These are phyloP conservation scores for Pollenia griseotomentosa DNA, from an alignment of 2,888 invertebrate species.

Conservation along the genomic window DNA sequence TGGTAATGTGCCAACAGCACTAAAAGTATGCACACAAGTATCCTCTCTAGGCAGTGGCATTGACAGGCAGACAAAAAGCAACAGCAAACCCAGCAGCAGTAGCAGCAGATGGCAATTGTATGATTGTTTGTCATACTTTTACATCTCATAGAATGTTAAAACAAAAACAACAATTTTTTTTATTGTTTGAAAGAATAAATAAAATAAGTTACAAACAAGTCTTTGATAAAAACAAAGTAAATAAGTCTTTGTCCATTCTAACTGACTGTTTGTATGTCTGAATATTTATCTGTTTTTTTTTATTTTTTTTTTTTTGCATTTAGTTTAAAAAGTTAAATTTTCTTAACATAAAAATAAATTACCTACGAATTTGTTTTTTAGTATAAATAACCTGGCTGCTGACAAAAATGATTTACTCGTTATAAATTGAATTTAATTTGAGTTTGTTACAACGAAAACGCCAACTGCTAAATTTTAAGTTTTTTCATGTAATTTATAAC, in stretches of 20 bases:
- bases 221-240: constrained; percentile 15
- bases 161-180: background rate
- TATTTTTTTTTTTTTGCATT: background rate
- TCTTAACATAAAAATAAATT: constrained; percentile 5
- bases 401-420: constrained; percentile 31
- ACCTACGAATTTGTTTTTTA: background rate
- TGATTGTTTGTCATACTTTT: constrained; percentile 51
- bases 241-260: background rate
- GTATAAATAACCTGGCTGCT: constrained; percentile 29
- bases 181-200: constrained; percentile 2
- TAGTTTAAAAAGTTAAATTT: constrained; percentile 11
- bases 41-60: constrained; percentile 29
- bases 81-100: constrained; percentile 15
- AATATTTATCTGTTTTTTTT: background rate
- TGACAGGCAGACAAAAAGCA: constrained; percentile 56
- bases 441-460: constrained; percentile 17
- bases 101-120: constrained; percentile 50
- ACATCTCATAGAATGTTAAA: background rate
- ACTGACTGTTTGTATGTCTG: background rate
- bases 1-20: constrained; percentile 60
- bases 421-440: constrained; percentile 52
- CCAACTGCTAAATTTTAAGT: constrained; percentile 15
- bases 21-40: constrained; percentile 25
- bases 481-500: constrained; percentile 29
- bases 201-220: background rate